These are phyloP conservation scores for Ferdinandea cuprea DNA, from an alignment of 2,888 invertebrate genomes.

Conservation along the genomic window DNA sequence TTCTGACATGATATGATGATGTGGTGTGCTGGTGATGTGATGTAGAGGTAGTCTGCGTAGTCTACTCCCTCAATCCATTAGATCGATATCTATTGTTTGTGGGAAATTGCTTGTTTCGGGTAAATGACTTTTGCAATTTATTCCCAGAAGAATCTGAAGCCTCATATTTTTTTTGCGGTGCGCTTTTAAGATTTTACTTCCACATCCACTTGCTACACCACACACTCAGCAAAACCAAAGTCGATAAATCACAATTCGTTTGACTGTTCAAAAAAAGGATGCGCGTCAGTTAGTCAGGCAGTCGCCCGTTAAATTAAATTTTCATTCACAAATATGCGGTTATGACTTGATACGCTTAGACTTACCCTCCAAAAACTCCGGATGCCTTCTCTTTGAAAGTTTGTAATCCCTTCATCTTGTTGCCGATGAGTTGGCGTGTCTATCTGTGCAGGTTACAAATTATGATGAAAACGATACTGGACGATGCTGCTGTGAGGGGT, in stretches of 20 bases:
- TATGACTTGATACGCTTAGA: slow-evolving; percentile 72
- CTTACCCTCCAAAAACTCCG: slow-evolving; percentile 82
- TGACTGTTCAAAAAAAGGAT: slow-evolving; percentile 69
- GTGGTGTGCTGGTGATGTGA: slow-evolving; percentile 26
- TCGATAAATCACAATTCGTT: slow-evolving; percentile 66
- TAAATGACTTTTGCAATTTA: slow-evolving; percentile 53
- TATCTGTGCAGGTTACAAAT: slow-evolving; percentile 71
- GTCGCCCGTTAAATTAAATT: slow-evolving; percentile 83
- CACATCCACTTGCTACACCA: no score
- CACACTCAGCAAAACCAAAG: slow-evolving; percentile 19
- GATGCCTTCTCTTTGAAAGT: slow-evolving; percentile 83
- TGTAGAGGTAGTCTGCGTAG: background rate
- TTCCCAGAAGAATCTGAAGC: slow-evolving; percentile 25
- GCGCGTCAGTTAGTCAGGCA: slow-evolving; percentile 78
- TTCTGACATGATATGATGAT: slow-evolving; percentile 33
- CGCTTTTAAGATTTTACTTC: slow-evolving; percentile 65
- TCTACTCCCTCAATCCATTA: slow-evolving; percentile 32
- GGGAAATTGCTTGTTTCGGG: slow-evolving; percentile 18
- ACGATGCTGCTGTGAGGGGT: slow-evolving; percentile 42
- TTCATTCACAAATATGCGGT: slow-evolving; percentile 71
- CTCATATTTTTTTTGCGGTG: slow-evolving; percentile 75
- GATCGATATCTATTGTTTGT: slow-evolving; percentile 63
- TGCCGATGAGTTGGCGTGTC: slow-evolving; percentile 64
- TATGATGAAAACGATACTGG: slow-evolving; percentile 69
- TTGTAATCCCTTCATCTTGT: slow-evolving; percentile 82